A percentile compares a stretch with the other conserved stretches of the same genome.
These are phyloP conservation scores for Drosophila pachea DNA, from an alignment of 1,140 invertebrate species.

Conservation along the genomic window DNA sequence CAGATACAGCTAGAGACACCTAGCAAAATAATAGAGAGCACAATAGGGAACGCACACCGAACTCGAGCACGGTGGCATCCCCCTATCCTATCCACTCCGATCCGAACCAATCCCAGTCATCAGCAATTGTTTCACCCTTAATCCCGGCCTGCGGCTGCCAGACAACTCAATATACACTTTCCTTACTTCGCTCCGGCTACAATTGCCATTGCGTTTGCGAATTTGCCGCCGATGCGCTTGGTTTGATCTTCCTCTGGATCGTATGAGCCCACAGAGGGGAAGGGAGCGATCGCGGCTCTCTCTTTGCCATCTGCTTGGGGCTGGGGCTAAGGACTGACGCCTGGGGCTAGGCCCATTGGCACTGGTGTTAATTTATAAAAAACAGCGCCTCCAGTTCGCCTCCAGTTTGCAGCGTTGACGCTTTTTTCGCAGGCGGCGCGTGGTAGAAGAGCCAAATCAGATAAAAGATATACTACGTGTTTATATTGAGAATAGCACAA, in stretches of 20 bases:
- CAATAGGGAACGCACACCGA: conserved; percentile 40
- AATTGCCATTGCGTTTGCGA: conserved; percentile 55
- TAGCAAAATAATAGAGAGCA: conserved; percentile 52
- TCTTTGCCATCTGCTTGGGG: neutral
- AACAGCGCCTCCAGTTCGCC: conserved; percentile 46
- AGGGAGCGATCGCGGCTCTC: neutral
- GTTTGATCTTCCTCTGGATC: conserved; percentile 42
- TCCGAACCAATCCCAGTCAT: conserved; percentile 1
- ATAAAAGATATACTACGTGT: conserved; percentile 68
- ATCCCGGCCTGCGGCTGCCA: conserved; percentile 64
- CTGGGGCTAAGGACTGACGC: neutral
- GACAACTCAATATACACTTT: conserved; percentile 59
- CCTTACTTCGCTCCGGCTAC: conserved; percentile 50
- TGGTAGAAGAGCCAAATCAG: conserved; percentile 60
- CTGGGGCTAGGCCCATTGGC: neutral
- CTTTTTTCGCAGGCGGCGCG: conserved; percentile 63
- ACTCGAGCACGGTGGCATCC: conserved; percentile 67
- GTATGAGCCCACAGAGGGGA: conserved; percentile 6
- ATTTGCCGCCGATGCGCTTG: conserved; percentile 49
- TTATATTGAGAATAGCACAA: conserved; percentile 62
- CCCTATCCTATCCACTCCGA: conserved; percentile 11
- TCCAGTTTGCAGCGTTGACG: conserved; percentile 65
- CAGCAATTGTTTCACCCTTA: conserved; percentile 54
- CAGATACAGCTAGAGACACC: conserved; percentile 55
- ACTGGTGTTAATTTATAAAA: conserved; percentile 67